phyloP scores from a whole-genome alignment of 2,113 vertebrate genomes.

The Scytalopus superciliaris region DNA sequence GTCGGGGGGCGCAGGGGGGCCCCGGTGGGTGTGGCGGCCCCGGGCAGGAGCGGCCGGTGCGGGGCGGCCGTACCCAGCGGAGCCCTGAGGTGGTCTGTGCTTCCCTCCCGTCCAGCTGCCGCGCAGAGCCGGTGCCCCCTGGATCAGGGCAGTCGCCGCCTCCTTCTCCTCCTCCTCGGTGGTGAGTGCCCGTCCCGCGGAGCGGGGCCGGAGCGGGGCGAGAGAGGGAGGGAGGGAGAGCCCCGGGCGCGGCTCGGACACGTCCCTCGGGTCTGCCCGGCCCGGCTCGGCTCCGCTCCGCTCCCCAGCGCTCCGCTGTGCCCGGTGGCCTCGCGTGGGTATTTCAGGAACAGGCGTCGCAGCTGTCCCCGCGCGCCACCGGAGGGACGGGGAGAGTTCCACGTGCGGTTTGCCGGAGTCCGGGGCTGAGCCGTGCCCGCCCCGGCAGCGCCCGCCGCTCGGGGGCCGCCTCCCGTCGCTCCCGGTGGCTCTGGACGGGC shows the following conservation, averaged over 20 bases:
- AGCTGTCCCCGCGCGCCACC: rapidly evolving
- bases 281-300: neutral
- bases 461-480: rapidly evolving
- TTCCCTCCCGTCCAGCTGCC: constrained; percentile 17
- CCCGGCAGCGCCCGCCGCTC: too few relatives aligned
- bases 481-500: neutral
- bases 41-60: neutral
- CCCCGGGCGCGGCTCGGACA: neutral
- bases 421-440: neutral
- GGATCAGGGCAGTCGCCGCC: constrained; percentile 45
- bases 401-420: rapidly evolving
- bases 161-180: constrained; percentile 69
- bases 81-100: neutral
- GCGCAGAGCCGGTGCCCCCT: constrained; percentile 11
- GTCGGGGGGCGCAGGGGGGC: too few relatives aligned
- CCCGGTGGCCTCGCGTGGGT: neutral
- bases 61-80: neutral
- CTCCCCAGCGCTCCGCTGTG: too few relatives aligned
- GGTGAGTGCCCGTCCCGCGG: constrained; percentile 61
- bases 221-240: neutral
- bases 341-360: neutral
- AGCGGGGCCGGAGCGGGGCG: neutral
- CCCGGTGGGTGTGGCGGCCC: neutral
- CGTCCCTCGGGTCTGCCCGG: neutral
- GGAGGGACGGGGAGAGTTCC: neutral